Percentiles rank a stretch among this genome's conserved stretches.
phyloP scores from a whole-genome alignment of 2,888 invertebrate species.

The Catocala nupta region DNA sequence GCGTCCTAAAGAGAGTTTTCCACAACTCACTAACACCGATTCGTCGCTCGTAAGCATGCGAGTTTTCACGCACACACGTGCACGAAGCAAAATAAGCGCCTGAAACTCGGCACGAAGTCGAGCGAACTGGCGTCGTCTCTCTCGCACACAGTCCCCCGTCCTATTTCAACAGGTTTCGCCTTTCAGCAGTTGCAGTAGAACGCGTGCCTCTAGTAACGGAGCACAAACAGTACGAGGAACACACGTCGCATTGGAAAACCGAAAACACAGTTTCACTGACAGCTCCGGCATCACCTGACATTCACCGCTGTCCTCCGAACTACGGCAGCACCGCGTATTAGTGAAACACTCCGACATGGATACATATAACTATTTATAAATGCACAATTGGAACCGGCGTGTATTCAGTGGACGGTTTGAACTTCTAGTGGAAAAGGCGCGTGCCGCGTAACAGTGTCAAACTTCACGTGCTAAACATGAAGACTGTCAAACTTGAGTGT shows the following conservation, averaged over 20 bases:
- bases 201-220: constrained; percentile 85
- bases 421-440: constrained; percentile 66
- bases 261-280: constrained; percentile 85
- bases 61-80: constrained; percentile 82
- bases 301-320: constrained; percentile 72
- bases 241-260: constrained; percentile 80
- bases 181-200: constrained; percentile 84
- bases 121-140: constrained; percentile 61
- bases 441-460: constrained; percentile 61
- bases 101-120: constrained; percentile 70
- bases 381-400: constrained; percentile 71
- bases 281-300: constrained; percentile 81
- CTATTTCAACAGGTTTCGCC: constrained; percentile 87
- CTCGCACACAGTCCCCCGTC: constrained; percentile 76
- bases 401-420: constrained; percentile 70
- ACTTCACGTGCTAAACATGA: constrained; percentile 70
- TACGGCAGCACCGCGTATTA: constrained; percentile 67
- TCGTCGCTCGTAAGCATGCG: constrained; percentile 77
- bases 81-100: constrained; percentile 79
- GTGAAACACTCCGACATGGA: constrained; percentile 70
- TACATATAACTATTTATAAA: constrained; percentile 82
- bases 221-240: constrained; percentile 82
- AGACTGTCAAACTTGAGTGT: constrained; percentile 71
- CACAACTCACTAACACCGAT: constrained; percentile 84
- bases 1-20: constrained; percentile 84